Conservation (phyloP, 2,888 invertebrate genomes). For the Quadroppia sp. region DNA sequence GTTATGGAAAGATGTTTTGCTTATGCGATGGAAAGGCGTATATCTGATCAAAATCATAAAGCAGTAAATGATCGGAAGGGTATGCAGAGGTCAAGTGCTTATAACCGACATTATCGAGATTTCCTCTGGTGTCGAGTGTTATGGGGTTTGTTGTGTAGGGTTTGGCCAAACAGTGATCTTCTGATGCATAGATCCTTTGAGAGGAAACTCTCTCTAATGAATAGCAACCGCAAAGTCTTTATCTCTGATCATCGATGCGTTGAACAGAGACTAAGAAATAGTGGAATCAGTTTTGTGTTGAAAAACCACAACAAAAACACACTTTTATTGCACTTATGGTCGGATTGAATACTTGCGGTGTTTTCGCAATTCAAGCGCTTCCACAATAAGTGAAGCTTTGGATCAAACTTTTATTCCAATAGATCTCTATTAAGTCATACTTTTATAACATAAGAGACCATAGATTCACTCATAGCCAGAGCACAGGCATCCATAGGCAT, state of each 20-base stretch:
- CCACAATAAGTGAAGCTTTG: constrained; percentile 15
- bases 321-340: not conserved
- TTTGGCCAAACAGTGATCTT: constrained; percentile 7
- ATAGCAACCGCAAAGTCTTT: constrained; percentile 38
- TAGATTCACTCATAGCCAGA: not conserved
- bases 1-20: not conserved
- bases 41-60: constrained; percentile 37
- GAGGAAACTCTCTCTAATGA: constrained; percentile 36
- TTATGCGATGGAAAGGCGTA: constrained; percentile 12
- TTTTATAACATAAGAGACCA: constrained; percentile 17
- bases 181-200: constrained; percentile 34
- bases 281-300: not conserved
- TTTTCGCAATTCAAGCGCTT: not conserved
- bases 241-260: constrained; percentile 34
- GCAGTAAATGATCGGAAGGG: constrained; percentile 28
- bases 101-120: constrained; percentile 29
- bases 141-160: not conserved
- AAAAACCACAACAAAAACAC: constrained; percentile 27
- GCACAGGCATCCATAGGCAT: too few relatives aligned
- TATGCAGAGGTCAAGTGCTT: constrained; percentile 34
- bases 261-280: constrained; percentile 27
- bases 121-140: constrained; percentile 19
- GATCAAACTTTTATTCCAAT: constrained; percentile 6
- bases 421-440: constrained; percentile 21
- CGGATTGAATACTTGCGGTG: constrained; percentile 7